These are phyloP conservation scores for Poeciliopsis gracilis DNA, from an alignment of 2,797 vertebrate species.

Conservation along the genomic window DNA sequence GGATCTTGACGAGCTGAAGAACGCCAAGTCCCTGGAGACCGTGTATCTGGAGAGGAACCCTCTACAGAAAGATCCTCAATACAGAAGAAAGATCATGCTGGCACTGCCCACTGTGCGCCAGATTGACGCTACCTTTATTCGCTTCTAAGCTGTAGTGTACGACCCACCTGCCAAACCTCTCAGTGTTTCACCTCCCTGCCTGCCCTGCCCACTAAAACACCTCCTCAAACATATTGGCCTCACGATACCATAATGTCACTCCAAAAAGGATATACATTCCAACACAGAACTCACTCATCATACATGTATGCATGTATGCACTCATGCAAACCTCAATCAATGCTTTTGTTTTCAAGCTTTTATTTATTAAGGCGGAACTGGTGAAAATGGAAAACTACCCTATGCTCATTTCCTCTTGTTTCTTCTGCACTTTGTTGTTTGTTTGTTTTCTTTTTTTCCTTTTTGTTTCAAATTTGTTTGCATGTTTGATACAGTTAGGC, in stretches of 20 bases:
- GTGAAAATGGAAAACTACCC: constrained; percentile 39
- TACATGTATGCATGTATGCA: constrained; percentile 70
- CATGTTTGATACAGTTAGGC: constrained; percentile 42
- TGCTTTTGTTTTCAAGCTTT: constrained; percentile 61
- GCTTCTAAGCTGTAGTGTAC: constrained; percentile 85
- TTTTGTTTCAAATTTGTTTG: constrained; percentile 44
- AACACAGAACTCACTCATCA: constrained; percentile 50
- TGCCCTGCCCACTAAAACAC: constrained; percentile 32
- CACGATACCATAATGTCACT: constrained; percentile 52
- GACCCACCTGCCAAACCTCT: constrained; percentile 40
- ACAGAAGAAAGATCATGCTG: constrained; percentile 97
- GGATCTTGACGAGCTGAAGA: constrained; percentile 95
- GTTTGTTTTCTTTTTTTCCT: not conserved
- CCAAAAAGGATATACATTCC: constrained; percentile 51
- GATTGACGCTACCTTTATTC: constrained; percentile 96
- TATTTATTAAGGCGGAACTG: constrained; percentile 69
- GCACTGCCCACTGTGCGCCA: constrained; percentile 93
- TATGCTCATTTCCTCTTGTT: constrained; percentile 22
- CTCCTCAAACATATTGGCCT: constrained; percentile 39
- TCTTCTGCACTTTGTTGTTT: constrained; percentile 27
- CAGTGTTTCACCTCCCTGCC: constrained; percentile 51
- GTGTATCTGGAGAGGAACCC: constrained; percentile 97
- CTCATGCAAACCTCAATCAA: constrained; percentile 54
- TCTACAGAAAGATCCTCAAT: constrained; percentile 96
- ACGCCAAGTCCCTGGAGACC: constrained; percentile 90